A percentile compares a stretch with the other conserved stretches of the same genome.
phyloP scores from a whole-genome alignment of 2,113 vertebrate species.

The Semicossyphus pulcher region DNA sequence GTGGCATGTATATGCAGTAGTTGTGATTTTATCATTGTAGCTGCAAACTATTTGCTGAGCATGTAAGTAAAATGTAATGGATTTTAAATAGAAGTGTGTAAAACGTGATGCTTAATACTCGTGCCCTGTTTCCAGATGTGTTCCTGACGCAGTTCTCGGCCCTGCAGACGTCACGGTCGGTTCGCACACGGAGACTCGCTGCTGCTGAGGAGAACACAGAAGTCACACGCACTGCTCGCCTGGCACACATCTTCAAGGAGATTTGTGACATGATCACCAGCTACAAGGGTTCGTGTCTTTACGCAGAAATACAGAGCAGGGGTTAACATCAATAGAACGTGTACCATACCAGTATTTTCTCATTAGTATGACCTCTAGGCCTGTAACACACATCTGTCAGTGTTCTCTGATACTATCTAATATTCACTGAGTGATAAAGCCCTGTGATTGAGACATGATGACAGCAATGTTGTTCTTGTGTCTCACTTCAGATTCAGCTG shows the following conservation, averaged over 20 bases:
- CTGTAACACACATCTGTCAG: slow-evolving; percentile 26
- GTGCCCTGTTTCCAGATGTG: slow-evolving; percentile 86
- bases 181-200: slow-evolving; percentile 92
- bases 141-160: slow-evolving; percentile 99
- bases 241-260: slow-evolving; percentile 99
- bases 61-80: too few relatives aligned
- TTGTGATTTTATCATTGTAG: too few relatives aligned
- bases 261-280: slow-evolving; percentile 97
- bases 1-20: too few relatives aligned
- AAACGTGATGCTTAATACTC: neutral
- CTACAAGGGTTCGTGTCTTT: slow-evolving; percentile 90
- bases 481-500: slow-evolving; percentile 88
- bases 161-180: slow-evolving; percentile 95
- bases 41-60: too few relatives aligned
- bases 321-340: too few relatives aligned
- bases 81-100: too few relatives aligned
- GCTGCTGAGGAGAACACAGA: slow-evolving; percentile 97
- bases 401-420: neutral
- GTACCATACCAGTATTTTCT: neutral
- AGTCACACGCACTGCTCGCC: slow-evolving; percentile 94
- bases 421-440: slow-evolving; percentile 5
- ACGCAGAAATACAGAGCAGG: neutral
- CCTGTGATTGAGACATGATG: slow-evolving; percentile 27
- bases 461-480: slow-evolving; percentile 17
- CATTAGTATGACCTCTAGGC: slow-evolving; percentile 9